Base-by-base conservation (phyloP, 2,113 vertebrate genomes). In the Syrmaticus mikado region DNA sequence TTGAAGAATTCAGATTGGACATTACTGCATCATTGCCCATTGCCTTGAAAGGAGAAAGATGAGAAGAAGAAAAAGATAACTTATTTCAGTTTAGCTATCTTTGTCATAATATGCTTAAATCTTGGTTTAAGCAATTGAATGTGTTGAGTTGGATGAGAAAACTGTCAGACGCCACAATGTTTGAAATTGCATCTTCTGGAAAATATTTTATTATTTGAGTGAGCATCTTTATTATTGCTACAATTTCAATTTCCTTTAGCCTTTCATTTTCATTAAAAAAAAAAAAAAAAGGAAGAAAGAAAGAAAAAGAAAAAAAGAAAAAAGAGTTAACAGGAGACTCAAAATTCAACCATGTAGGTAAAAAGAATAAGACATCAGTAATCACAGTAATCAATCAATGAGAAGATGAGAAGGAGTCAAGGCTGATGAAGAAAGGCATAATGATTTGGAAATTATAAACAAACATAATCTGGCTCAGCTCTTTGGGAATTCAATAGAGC, bases 1-100 rank as follows among this genome's bases (percentile, higher is more conserved):
- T 28, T 3, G 1, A 10, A 73, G 1, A 15, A 80, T 52, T 21
- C 7, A 66, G 24, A 64, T 77, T 1, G 25, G 30, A 2, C 4
- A 3, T 3, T 72, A 32, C 1, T 27, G 15, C 40, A 24, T 32
- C 1, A 17, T 30, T 79, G 6, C 19, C 7, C 12, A 22, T 36
- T 38, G 36, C 38, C 38, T 41, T 50, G 8, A 3, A 34, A 57
- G 12, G 16, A 25, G 18, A 45, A 7, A 10, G 17, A 45, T 1
- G 4, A 20, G 14, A 83, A 62, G 34, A 50, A 24, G 41, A 75
- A 88, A 67, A 2, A 57, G 21, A 34, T 25, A 64, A 24, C 3
- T 52, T 64, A 2, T 34, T 92, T 93, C 72, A 27, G 2, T 64
- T 81, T 65, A 50, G 24, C 89, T 90, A 67, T 48, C 8, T 25